Percentiles rank a stretch among this genome's conserved stretches.
phyloP scores from a whole-genome alignment of 2,113 vertebrate species.

The Cephalopholis sonnerati region DNA sequence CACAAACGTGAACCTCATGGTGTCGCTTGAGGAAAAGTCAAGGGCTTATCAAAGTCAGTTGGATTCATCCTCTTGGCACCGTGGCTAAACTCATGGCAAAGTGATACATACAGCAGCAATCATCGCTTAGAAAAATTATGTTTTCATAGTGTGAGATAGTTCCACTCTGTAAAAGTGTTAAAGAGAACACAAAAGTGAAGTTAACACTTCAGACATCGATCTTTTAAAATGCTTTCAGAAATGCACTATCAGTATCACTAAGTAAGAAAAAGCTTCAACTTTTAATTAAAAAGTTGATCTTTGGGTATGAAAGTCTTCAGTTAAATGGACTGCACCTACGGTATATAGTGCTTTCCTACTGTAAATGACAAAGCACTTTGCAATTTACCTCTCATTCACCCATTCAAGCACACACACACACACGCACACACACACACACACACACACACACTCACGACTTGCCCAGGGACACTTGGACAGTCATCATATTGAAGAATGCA shows the following conservation, averaged over 20 bases:
- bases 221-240: not conserved
- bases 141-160: too few species aligned
- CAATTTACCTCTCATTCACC: not conserved
- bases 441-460: not conserved
- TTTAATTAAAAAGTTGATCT: not conserved
- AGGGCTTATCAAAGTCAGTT: too few species aligned
- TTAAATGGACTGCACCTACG: not conserved
- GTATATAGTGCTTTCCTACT: not conserved
- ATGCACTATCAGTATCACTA: not conserved
- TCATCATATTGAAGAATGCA: not conserved
- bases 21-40: too few species aligned
- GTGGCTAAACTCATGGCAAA: too few species aligned
- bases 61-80: too few species aligned
- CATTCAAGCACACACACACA: not conserved
- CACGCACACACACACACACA: constrained; percentile 1
- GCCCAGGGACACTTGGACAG: not conserved
- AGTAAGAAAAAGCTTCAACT: too few species aligned
- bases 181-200: not conserved
- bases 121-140: too few species aligned
- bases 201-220: not conserved
- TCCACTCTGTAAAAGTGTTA: too few species aligned
- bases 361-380: too few species aligned
- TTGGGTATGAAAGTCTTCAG: not conserved
- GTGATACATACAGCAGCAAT: too few species aligned
- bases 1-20: too few species aligned